Evolutionary conservation across 2,797 vertebrate species (phyloP).

Genomic region (Gephyroberyx darwinii): DNA sequence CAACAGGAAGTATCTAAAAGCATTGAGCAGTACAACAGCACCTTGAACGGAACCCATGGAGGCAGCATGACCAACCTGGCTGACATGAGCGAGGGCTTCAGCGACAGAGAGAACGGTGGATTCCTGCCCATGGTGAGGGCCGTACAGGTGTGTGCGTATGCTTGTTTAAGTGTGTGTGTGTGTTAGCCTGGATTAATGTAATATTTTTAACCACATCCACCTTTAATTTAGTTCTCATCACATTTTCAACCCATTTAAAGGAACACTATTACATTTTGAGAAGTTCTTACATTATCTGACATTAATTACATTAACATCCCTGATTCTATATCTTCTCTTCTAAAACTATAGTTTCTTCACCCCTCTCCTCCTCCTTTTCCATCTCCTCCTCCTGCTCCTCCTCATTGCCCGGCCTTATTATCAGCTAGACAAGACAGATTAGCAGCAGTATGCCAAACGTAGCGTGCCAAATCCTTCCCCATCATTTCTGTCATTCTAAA

Average conservation of each 20-base stretch:
- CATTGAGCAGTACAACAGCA: conserved; percentile 89
- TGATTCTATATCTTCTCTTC: not conserved
- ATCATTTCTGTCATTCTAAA: conserved; percentile 19
- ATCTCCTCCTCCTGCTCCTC: not conserved
- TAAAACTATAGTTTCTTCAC: no score
- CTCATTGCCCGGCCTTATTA: not conserved
- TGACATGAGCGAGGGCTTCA: conserved; percentile 87
- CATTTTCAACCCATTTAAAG: no score
- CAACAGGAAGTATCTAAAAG: conserved; percentile 89
- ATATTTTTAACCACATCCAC: no score
- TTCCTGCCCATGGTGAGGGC: conserved; percentile 86
- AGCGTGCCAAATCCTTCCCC: conserved; percentile 10
- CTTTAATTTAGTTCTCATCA: no score
- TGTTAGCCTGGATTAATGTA: not conserved
- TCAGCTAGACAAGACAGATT: not conserved
- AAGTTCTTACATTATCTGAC: no score
- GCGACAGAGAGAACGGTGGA: conserved; percentile 84
- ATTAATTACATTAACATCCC: not conserved
- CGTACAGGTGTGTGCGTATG: not conserved
- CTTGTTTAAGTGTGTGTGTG: conserved; percentile 10
- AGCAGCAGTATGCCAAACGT: conserved; percentile 10
- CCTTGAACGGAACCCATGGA: conserved; percentile 86
- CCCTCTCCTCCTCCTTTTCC: not conserved
- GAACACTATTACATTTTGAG: no score
- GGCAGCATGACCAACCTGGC: conserved; percentile 91